Base-by-base conservation (phyloP, 2,797 vertebrate genomes). In the Clarias platycephalus region DNA sequence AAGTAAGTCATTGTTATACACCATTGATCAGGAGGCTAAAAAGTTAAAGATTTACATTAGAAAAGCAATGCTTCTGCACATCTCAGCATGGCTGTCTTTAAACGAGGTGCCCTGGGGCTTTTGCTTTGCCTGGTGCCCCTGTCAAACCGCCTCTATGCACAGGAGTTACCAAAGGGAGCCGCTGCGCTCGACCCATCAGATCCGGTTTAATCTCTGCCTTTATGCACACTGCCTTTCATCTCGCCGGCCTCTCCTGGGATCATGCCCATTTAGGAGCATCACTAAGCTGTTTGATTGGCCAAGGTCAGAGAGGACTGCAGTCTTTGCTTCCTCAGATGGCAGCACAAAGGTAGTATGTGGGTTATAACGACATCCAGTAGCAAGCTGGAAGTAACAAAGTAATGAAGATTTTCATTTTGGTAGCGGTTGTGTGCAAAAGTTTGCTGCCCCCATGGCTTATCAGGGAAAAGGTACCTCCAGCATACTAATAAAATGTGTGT, bases 201-300 rank as follows among this genome's bases (percentile, higher is more conserved):
- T 78, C 80, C 55, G 28, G 82, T 88, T 89, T 87, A 89, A 89
- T 88, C 88, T 88, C 75, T 72, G 82, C 71, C 83, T 85, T 80
- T 78, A 72, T 79, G 82, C 82, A 86, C 40, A 58, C 75, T 62
- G 31, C 57, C 84, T 87, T 88, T 89, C 87, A 88, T 87, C 81
- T 84, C 64, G 37, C 24, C 60, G 28, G 75, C 37, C 72, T 74
- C 83, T 78, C 74, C 18, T 60, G 87, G 80, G 86, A 86, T 80
- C 66, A 82, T 55, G 76, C 57, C 53, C 74, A 74, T 83, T 84
- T 81, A 77, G 64, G 64, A 53, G 40, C 79, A 72, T 83, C 70
- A 71, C 64, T 34, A n/a, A 24, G 66, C 28, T 70, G 81, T 62
- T 83, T 83, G 81, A 80, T 71, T 79, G 58, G 55, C 81, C 80